Evolutionary conservation across 2,888 invertebrate genomes (phyloP).

Genomic region (Coelinius sp.): DNA sequence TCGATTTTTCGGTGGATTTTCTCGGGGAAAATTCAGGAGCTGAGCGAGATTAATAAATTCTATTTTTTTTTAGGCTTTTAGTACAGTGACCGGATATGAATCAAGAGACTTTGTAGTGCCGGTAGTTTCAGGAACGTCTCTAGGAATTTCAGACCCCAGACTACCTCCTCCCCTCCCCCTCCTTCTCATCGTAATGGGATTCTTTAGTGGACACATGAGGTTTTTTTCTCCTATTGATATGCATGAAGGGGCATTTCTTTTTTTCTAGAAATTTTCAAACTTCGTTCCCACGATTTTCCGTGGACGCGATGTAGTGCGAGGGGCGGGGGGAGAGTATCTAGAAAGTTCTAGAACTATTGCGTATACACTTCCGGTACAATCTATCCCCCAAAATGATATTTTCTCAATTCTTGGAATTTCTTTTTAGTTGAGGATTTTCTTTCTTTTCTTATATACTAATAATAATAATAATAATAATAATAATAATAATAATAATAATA

Average conservation of each 20-base stretch:
- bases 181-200: background rate
- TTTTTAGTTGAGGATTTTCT: background rate
- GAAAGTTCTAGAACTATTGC: constrained; percentile 66
- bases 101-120: constrained; percentile 11
- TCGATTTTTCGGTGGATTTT: background rate
- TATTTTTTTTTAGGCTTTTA: background rate
- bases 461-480: no score
- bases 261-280: background rate
- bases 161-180: no score
- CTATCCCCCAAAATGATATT: background rate
- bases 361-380: constrained; percentile 61
- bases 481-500: no score
- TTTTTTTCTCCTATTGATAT: background rate
- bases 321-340: constrained; percentile 22
- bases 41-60: background rate
- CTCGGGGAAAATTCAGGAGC: background rate
- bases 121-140: constrained; percentile 13
- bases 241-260: background rate
- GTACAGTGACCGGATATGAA: background rate
- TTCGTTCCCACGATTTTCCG: background rate
- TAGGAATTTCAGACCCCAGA: background rate
- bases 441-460: background rate
- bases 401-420: constrained; percentile 44
- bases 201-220: no score
- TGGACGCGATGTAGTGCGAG: background rate